Percentiles rank a stretch among this genome's conserved stretches.
phyloP scores from a whole-genome alignment of 2,888 invertebrate genomes.

The Sphaerophoria taeniata region DNA sequence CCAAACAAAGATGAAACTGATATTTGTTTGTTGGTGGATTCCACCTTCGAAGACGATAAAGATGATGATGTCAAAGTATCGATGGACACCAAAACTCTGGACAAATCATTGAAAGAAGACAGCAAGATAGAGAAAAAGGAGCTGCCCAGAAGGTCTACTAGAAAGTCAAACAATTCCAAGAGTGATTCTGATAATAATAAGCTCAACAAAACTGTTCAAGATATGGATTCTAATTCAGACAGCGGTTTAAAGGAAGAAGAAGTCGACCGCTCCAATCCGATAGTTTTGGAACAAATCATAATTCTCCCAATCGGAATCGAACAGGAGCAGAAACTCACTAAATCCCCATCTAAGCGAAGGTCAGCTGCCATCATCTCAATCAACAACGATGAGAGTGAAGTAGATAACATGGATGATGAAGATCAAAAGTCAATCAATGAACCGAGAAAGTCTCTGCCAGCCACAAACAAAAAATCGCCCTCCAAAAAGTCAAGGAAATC shows the following conservation, averaged over 20 bases:
- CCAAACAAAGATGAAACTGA: conserved; percentile 11
- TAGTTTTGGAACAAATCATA: not conserved
- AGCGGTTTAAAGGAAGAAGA: conserved; percentile 11
- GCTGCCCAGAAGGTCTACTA: not conserved
- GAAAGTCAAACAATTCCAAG: not conserved
- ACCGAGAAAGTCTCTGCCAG: not conserved
- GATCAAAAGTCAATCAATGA: not conserved
- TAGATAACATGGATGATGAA: not conserved
- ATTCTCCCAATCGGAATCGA: not conserved
- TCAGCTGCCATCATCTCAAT: not conserved
- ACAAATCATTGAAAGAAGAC: conserved; percentile 13
- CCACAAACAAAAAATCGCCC: not conserved
- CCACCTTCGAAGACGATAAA: not conserved
- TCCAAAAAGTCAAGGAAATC: not conserved
- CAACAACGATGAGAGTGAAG: not conserved
- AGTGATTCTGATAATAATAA: not conserved
- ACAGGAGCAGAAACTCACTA: not conserved
- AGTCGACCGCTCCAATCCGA: not conserved
- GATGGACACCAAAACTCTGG: too few species aligned
- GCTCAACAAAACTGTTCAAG: not conserved
- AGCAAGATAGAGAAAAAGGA: not conserved
- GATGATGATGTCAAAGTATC: not conserved
- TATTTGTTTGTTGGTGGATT: conserved; percentile 34
- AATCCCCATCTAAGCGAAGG: too few species aligned
- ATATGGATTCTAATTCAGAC: conserved; percentile 10